Percentiles rank a stretch among this genome's conserved stretches.
phyloP scores from a whole-genome alignment of 2,888 invertebrate genomes.

The Melinaea menophilus region DNA sequence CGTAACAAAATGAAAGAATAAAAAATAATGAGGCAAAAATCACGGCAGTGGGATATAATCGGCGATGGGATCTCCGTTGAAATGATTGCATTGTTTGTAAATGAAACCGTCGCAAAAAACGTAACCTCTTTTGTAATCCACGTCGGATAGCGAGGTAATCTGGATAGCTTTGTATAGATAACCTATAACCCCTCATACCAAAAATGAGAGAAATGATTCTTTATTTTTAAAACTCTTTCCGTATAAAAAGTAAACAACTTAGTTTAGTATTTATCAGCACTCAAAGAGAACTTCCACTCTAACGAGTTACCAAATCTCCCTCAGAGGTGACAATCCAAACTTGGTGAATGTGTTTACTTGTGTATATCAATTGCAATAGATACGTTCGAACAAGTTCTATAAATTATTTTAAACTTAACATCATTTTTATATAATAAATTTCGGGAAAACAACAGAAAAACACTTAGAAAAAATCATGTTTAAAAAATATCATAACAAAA shows the following conservation, averaged over 20 bases:
- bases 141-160: slow-evolving; percentile 1
- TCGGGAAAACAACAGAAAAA: no score
- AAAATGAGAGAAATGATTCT: no score
- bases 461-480: no score
- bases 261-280: no score
- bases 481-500: no score
- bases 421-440: no score
- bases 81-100: slow-evolving; percentile 69
- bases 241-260: no score
- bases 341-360: no score
- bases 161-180: not conserved
- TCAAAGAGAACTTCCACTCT: no score
- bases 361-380: not conserved
- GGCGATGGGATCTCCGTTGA: slow-evolving; percentile 57
- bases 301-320: no score
- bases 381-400: not conserved
- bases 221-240: no score
- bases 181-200: not conserved
- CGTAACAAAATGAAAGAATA: slow-evolving; percentile 21
- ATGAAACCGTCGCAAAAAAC: slow-evolving; percentile 60
- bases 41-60: slow-evolving; percentile 53
- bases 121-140: slow-evolving; percentile 35
- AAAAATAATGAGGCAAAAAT: slow-evolving; percentile 39
- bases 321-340: no score
- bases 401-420: not conserved